Evolutionary conservation across 2,888 invertebrate genomes (phyloP), one percentile per base, ranked within the genome.

Genomic region (Acleris sparsana): DNA sequence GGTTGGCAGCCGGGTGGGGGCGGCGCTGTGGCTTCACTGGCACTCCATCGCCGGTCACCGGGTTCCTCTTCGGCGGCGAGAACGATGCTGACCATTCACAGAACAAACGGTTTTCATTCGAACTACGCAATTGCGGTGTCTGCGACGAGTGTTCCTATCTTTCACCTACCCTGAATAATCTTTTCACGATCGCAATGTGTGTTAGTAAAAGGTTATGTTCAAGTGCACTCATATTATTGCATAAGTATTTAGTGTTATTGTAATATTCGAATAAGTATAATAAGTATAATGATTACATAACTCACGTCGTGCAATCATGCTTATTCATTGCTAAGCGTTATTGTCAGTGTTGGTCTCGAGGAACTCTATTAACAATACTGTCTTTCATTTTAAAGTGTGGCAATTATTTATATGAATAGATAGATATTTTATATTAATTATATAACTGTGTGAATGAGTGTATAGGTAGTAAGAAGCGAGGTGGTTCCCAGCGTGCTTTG

Each of bases 11-110:
- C 69, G 93, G 88, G 82, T 89, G 89, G 82, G 89, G 86, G 75
- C 93, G 89, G 69, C 93, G 89, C 83, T 78, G 86, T 79, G 92
- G 92, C 85, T 89, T 91, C 86, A 94, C 82, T 80, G 83, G 81
- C 83, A 94, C 91, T 80, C 94, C 94, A 82, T 93, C 94, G 80
- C 94, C 94, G 78, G 94, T 94, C 88, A 94, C 94, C 76, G 94
- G 94, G 81, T 94, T 94, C 91, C 94, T 93, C 88, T 92, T 91
- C 92, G 94, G 90, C 83, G 89, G 92, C 77, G 81, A 78, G 86
- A 86, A 91, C 75, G 84, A 84, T 74, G 85, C 92, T 92, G 88
- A 89, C 84, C 89, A 89, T 88, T 87, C 77, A 88, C 85, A 91
- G 89, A 91, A 92, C 79, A 90, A 86, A 84, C 82, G 80, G 79